Evolutionary conservation across 1,140 invertebrate species (phyloP).

Genomic region (Dendroctonus ponderosae): DNA sequence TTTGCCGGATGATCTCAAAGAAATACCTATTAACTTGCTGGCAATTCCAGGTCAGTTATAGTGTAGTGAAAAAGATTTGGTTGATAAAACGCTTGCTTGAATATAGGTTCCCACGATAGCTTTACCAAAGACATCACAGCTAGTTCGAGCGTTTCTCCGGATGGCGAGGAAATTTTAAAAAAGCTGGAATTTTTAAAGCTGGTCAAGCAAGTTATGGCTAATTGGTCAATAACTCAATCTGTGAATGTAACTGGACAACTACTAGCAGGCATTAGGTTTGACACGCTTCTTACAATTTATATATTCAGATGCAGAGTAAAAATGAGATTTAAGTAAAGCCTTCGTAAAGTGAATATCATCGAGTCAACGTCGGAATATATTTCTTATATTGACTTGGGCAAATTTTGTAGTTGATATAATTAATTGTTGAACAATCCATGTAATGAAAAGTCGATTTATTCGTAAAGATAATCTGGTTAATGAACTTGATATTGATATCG

Average conservation of each 20-base stretch:
- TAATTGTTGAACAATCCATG: no score
- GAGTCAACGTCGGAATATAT: no score
- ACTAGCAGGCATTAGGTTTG: slow-evolving; percentile 26
- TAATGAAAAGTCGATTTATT: no score
- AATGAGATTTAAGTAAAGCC: no score
- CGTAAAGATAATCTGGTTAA: no score
- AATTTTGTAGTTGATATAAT: no score
- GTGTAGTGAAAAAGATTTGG: neutral
- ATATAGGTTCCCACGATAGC: slow-evolving; percentile 75
- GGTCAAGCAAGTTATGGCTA: slow-evolving; percentile 63
- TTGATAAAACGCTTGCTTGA: slow-evolving; percentile 9
- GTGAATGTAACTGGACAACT: slow-evolving; percentile 20
- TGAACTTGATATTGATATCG: no score
- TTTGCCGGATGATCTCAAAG: slow-evolving; percentile 58
- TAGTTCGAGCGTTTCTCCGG: slow-evolving; percentile 62
- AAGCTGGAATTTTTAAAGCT: slow-evolving; percentile 57
- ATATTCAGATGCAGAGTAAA: no score
- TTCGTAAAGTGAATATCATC: no score
- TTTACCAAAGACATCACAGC: slow-evolving; percentile 71
- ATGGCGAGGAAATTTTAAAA: slow-evolving; percentile 63
- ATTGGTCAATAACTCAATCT: slow-evolving; percentile 63
- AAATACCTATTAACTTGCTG: slow-evolving; percentile 64
- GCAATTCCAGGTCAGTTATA: slow-evolving; percentile 68
- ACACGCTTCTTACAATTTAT: neutral
- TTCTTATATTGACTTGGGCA: no score